Evolutionary conservation across 2,113 vertebrate genomes (phyloP), one percentile per base, ranked within the genome.

Genomic region (Engystomops pustulosus): DNA sequence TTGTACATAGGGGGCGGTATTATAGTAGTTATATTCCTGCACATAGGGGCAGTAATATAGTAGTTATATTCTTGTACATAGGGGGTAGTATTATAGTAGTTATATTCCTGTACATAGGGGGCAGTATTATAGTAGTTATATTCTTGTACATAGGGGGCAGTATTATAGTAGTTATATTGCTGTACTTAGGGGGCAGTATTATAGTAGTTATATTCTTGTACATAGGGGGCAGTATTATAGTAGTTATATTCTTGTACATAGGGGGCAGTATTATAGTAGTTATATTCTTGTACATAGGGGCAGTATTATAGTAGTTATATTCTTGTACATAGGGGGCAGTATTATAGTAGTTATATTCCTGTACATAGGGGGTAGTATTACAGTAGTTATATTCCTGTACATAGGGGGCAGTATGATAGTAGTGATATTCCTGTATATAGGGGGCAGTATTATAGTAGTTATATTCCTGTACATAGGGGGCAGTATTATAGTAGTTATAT

Each of bases 101-200:
- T 58, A 58, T 58, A 58, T 25, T 58, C 53, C 25, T 58, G 53
- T 58, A 58, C 3, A 58, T 58, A 58, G 53, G 53, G n/a, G 11
- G 49, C 53, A 58, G 53, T 58, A 58, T 58, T 58, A 58, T 58
- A 58, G 53, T 23, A 58, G 53, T 58, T 58, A 58, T 58, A 58
- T 25, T 58, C 20, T 58, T 58, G 53, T 58, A 58, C 11, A 58
- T 58, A 58, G 53, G 53, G 11, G 53, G 8, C 8, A 41, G 38
- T 41, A 41, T 41, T 41, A 41, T 53, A 53, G 51, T 53, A 53
- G 51, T 53, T 53, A 53, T 53, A 53, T 53, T 53, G 18, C n/a
- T 53, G 51, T 53, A 53, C 7, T 20, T 49, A n/a, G 2, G 51
- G n/a, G 7, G 7, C 18, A 53, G 51, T 53, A 53, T 53, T 53